Conservation (phyloP, 2,888 invertebrate species). For the Napeogenes inachia region DNA sequence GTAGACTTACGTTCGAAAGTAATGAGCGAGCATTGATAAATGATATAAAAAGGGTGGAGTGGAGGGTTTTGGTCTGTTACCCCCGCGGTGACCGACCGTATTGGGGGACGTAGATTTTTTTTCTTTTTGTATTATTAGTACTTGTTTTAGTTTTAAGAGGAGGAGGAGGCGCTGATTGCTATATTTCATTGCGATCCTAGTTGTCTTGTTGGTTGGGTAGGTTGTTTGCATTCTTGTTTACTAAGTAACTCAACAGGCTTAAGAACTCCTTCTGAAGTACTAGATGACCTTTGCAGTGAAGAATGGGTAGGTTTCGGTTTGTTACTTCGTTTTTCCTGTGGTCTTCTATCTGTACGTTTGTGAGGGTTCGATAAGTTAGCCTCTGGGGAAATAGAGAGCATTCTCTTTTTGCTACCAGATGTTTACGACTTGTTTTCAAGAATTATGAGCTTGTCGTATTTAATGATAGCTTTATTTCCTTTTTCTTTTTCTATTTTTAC, state of each 20-base stretch:
- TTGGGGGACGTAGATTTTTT: slow-evolving; percentile 13
- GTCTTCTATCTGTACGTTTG: too few relatives aligned
- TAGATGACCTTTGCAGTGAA: not conserved
- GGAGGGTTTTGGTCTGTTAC: slow-evolving; percentile 23
- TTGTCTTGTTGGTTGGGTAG: slow-evolving; percentile 12
- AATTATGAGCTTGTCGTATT: slow-evolving; percentile 29
- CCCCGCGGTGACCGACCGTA: slow-evolving; percentile 18
- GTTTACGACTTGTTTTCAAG: slow-evolving; percentile 14
- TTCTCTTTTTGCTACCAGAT: slow-evolving; percentile 22
- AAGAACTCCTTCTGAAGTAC: slow-evolving; percentile 14
- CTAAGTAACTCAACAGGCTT: slow-evolving; percentile 11
- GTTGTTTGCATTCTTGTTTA: slow-evolving; percentile 4
- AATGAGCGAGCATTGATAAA: slow-evolving; percentile 22
- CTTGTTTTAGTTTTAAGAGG: not conserved
- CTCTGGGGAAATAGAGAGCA: slow-evolving; percentile 7
- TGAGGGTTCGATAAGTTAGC: too few relatives aligned
- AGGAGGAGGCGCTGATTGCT: not conserved
- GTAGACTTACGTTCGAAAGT: slow-evolving; percentile 12
- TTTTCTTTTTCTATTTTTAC: slow-evolving; percentile 25
- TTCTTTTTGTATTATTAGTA: slow-evolving; percentile 15
- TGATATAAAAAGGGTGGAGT: slow-evolving; percentile 18
- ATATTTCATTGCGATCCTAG: not conserved
- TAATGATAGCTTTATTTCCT: slow-evolving; percentile 26
- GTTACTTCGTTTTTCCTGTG: too few relatives aligned
- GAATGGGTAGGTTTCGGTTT: too few relatives aligned